These are phyloP conservation scores for Cassiopea xamachana DNA, from an alignment of 30 jellyfish, hydroid and myxozoan genomes.

Conservation along the genomic window DNA sequence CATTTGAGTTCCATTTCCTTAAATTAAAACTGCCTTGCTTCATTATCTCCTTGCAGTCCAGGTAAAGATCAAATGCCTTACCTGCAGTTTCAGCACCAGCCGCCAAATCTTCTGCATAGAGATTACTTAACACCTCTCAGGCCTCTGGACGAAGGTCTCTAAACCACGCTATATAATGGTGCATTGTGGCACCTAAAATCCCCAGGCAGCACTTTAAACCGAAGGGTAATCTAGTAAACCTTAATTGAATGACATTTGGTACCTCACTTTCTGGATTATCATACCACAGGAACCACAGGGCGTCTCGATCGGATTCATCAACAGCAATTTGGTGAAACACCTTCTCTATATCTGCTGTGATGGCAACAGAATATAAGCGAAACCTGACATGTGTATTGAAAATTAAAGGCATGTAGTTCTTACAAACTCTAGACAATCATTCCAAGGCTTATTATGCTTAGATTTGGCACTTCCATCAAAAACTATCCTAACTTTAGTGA, in stretches of 20 bases:
- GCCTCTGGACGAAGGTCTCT: slow-evolving; percentile 19
- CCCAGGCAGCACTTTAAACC: slow-evolving; percentile 29
- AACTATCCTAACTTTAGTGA: slow-evolving; percentile 51
- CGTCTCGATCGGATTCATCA: slow-evolving; percentile 28
- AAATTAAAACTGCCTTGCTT: slow-evolving; percentile 22
- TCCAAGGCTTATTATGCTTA: not conserved
- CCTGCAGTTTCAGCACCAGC: not conserved
- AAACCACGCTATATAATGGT: slow-evolving; percentile 18
- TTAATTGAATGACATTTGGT: slow-evolving; percentile 24
- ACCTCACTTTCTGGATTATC: slow-evolving; percentile 14
- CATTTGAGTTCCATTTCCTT: slow-evolving; percentile 33
- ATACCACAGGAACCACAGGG: slow-evolving; percentile 29
- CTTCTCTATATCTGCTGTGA: slow-evolving; percentile 56
- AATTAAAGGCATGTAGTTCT: slow-evolving; percentile 1
- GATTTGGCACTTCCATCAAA: slow-evolving; percentile 60
- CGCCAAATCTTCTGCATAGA: slow-evolving; percentile 52
- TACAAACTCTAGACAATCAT: slow-evolving; percentile 47
- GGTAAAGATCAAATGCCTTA: slow-evolving; percentile 20
- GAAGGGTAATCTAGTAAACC: slow-evolving; percentile 23
- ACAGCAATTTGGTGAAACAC: slow-evolving; percentile 42
- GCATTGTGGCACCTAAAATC: slow-evolving; percentile 50
- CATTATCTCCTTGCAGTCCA: slow-evolving; percentile 7
- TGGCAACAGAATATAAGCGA: slow-evolving; percentile 18
- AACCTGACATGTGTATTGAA: slow-evolving; percentile 21
- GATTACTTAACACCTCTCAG: not conserved